These are phyloP conservation scores for Anthopleura xanthogrammica DNA, from an alignment of 92 coral and sea anemone genomes.

Conservation along the genomic window DNA sequence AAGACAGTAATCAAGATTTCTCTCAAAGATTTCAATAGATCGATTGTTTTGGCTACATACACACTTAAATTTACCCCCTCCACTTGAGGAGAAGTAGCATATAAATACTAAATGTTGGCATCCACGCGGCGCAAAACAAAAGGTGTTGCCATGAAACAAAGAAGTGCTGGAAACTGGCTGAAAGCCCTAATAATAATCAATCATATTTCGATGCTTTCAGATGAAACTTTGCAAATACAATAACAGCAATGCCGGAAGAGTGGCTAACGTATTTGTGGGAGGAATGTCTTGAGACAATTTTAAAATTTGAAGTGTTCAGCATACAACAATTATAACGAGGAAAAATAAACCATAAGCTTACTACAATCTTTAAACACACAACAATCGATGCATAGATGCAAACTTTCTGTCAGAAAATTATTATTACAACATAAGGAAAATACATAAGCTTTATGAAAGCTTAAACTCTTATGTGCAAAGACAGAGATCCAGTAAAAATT, in stretches of 20 bases:
- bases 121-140: not conserved
- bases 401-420: not conserved
- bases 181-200: not conserved
- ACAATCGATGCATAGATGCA: not conserved
- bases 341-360: not conserved
- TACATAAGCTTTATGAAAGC: too few relatives aligned
- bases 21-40: not conserved
- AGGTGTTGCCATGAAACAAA: not conserved
- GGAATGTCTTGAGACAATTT: too few relatives aligned
- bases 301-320: too few relatives aligned
- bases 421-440: not conserved
- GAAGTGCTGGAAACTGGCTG: not conserved
- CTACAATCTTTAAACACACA: too few relatives aligned
- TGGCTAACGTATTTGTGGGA: too few relatives aligned
- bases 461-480: too few relatives aligned
- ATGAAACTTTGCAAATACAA: too few relatives aligned
- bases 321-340: not conserved
- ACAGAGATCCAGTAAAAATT: not conserved
- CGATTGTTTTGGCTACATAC: not conserved
- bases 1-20: not conserved
- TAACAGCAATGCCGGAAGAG: too few relatives aligned
- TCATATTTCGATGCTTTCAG: not conserved
- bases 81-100: not conserved
- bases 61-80: not conserved
- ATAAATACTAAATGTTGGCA: not conserved